phyloP scores from a whole-genome alignment of 2,888 invertebrate genomes.

The Drosophila ezoana region DNA sequence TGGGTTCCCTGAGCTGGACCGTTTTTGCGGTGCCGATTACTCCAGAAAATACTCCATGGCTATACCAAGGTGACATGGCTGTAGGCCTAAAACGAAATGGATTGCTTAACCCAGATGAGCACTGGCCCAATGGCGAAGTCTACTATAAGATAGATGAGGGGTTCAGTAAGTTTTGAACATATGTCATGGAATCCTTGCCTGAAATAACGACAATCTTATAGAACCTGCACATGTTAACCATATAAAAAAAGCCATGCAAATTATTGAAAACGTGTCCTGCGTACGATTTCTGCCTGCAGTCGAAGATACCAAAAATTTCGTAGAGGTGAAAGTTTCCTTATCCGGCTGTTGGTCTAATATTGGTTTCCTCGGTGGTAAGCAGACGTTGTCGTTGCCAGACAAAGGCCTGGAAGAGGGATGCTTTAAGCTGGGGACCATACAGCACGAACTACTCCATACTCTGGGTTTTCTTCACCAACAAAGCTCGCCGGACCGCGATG shows the following conservation, averaged over 20 bases:
- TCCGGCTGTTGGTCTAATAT: slow-evolving; percentile 13
- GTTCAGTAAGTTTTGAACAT: not conserved
- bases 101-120: not conserved
- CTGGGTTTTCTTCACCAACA: slow-evolving; percentile 92
- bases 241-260: not conserved
- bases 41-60: not conserved
- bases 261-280: not conserved
- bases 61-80: slow-evolving; percentile 2
- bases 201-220: not conserved
- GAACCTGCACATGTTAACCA: not conserved
- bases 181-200: not conserved
- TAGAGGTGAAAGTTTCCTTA: not conserved
- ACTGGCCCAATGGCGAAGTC: slow-evolving; percentile 10
- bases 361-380: slow-evolving; percentile 12
- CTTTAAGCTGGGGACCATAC: slow-evolving; percentile 85
- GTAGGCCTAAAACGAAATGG: not conserved
- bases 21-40: not conserved
- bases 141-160: not conserved
- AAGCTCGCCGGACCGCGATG: slow-evolving; percentile 87
- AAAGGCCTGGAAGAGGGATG: not conserved
- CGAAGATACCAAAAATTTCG: not conserved
- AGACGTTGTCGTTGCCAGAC: slow-evolving; percentile 6
- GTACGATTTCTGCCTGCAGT: slow-evolving; percentile 1
- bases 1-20: not conserved
- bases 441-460: slow-evolving; percentile 92